Conservation (phyloP, 2,113 vertebrate genomes). For the Donacobius atricapilla region DNA sequence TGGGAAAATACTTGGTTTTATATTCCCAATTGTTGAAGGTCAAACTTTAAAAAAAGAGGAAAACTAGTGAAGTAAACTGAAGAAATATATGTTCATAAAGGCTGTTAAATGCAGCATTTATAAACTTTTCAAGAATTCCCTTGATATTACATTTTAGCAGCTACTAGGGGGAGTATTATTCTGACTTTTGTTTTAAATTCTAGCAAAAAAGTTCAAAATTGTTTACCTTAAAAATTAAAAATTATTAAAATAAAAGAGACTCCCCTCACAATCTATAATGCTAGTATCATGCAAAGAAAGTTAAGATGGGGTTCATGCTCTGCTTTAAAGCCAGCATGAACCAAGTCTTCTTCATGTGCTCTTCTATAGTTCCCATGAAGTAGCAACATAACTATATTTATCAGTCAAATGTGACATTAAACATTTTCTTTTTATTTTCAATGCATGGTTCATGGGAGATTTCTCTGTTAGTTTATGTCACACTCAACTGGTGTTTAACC, state of each 20-base stretch:
- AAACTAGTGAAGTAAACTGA: not conserved
- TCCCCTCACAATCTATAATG: fast-evolving
- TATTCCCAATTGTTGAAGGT: not conserved
- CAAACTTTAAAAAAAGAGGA: not conserved
- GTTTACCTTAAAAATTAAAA: not conserved
- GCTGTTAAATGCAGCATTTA: not conserved
- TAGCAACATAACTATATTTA: not conserved
- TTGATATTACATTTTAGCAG: not conserved
- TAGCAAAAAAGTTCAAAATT: not conserved
- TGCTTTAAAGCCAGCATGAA: not conserved
- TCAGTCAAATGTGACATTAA: not conserved
- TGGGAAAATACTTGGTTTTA: not conserved
- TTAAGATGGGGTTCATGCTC: not conserved
- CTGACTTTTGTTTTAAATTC: not conserved
- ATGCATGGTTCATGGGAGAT: not conserved
- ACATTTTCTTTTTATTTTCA: not conserved
- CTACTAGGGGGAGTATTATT: not conserved
- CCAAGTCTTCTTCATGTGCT: fast-evolving
- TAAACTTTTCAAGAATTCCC: not conserved
- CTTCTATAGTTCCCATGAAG: not conserved
- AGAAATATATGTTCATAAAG: not conserved
- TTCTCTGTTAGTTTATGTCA: not conserved
- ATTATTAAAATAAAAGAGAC: not conserved
- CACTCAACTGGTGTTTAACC: not conserved
- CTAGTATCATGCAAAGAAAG: not conserved